A percentile compares a stretch with the other conserved stretches of the same genome.
phyloP scores from a whole-genome alignment of 2,797 vertebrate genomes.

The Anabas testudineus region DNA sequence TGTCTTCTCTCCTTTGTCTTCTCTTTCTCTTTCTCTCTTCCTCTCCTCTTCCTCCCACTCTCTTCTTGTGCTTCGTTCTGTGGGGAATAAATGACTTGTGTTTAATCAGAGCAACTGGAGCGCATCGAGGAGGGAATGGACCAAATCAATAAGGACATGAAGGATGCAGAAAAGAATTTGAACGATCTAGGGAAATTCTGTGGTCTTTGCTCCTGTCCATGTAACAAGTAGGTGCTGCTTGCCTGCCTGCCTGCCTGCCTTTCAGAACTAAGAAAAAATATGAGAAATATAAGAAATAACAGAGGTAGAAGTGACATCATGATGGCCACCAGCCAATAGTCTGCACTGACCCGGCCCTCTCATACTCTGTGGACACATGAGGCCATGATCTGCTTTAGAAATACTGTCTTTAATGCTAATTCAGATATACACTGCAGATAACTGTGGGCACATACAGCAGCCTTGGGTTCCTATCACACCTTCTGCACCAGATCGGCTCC shows the following conservation, averaged over 20 bases:
- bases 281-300: constrained; percentile 39
- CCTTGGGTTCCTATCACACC: constrained; percentile 78
- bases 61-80: constrained; percentile 98
- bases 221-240: constrained; percentile 99
- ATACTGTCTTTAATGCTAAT: constrained; percentile 67
- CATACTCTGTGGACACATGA: constrained; percentile 56
- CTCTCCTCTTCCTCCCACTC: constrained; percentile 81
- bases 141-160: constrained; percentile 99
- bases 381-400: constrained; percentile 85
- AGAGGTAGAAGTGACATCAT: constrained; percentile 79
- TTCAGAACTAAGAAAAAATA: constrained; percentile 65
- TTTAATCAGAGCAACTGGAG: constrained; percentile 99
- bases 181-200: constrained; percentile 99
- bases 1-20: constrained; percentile 88
- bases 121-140: constrained; percentile 99
- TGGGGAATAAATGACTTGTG: constrained; percentile 99
- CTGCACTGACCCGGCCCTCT: constrained; percentile 44
- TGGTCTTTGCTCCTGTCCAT: constrained; percentile 99
- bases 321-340: constrained; percentile 70
- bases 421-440: constrained; percentile 75
- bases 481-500: constrained; percentile 74
- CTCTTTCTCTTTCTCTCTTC: constrained; percentile 75
- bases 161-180: constrained; percentile 99
- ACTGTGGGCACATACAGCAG: constrained; percentile 80
- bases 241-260: constrained; percentile 92